Conservation (phyloP, 2,888 invertebrate genomes). For the Sacculina carcini region DNA sequence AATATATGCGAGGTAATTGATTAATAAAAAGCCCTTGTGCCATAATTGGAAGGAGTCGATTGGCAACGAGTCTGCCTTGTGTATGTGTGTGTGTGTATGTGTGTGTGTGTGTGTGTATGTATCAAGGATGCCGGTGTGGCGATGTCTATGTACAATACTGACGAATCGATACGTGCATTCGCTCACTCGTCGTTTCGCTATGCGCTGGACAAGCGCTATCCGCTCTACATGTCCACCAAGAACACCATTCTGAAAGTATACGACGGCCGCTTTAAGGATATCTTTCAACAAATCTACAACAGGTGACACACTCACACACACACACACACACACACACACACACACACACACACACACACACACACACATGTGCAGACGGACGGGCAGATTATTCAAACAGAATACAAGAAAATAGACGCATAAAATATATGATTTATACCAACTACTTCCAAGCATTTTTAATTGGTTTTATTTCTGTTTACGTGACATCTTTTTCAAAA, state of each 20-base stretch:
- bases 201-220: slow-evolving; percentile 57
- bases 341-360: not conserved
- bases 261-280: slow-evolving; percentile 88
- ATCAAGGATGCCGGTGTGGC: slow-evolving; percentile 48
- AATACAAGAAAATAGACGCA: not conserved
- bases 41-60: too few relatives aligned
- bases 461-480: too few relatives aligned
- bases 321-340: not conserved
- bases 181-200: slow-evolving; percentile 83
- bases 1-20: too few relatives aligned
- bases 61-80: too few relatives aligned
- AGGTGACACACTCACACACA: not conserved
- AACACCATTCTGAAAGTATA: slow-evolving; percentile 90
- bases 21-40: too few relatives aligned
- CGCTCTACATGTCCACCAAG: slow-evolving; percentile 81
- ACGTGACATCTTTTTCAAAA: too few relatives aligned
- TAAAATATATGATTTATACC: too few relatives aligned
- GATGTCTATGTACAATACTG: slow-evolving; percentile 82
- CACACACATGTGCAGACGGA: not conserved
- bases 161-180: slow-evolving; percentile 72
- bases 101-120: not conserved
- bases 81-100: too few relatives aligned
- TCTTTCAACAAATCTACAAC: slow-evolving; percentile 83
- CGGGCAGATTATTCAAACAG: not conserved
- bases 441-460: too few relatives aligned